phyloP scores from a whole-genome alignment of 2,797 vertebrate species.

The Tiaroga cobitis region DNA sequence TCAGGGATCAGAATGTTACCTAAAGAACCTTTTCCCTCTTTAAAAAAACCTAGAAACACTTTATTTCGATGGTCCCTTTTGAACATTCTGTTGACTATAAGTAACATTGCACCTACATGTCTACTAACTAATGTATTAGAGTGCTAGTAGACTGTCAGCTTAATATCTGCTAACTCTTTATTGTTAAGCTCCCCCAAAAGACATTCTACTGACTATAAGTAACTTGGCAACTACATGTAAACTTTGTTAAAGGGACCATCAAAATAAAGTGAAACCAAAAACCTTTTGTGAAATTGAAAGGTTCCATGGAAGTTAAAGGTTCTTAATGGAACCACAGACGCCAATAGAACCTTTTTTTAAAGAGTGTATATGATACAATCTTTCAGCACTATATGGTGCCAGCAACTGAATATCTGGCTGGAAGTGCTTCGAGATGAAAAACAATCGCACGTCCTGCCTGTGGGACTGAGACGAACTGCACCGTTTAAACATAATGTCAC shows the following conservation, averaged over 20 bases:
- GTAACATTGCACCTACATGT: no score
- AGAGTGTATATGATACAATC: background rate
- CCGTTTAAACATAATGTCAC: slow-evolving; percentile 61
- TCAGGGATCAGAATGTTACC: background rate
- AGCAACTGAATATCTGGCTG: slow-evolving; percentile 8
- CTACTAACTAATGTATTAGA: no score
- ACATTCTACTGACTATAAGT: no score
- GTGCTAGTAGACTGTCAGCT: no score
- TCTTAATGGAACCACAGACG: background rate
- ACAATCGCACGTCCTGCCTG: slow-evolving; percentile 50
- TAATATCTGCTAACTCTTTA: no score
- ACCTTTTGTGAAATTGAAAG: no score
- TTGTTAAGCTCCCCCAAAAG: no score
- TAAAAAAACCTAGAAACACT: background rate
- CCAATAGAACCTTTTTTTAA: background rate
- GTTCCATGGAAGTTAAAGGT: background rate
- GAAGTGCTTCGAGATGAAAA: slow-evolving; percentile 45
- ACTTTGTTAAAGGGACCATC: no score
- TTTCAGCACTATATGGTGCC: slow-evolving; percentile 3
- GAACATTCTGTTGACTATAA: no score
- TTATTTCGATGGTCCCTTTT: no score
- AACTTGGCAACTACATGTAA: no score
- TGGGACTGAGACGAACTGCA: slow-evolving; percentile 51
- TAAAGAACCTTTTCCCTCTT: background rate
- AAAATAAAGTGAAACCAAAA: no score